Conservation (phyloP, 2,888 invertebrate genomes). For the Drosophila picticornis region DNA sequence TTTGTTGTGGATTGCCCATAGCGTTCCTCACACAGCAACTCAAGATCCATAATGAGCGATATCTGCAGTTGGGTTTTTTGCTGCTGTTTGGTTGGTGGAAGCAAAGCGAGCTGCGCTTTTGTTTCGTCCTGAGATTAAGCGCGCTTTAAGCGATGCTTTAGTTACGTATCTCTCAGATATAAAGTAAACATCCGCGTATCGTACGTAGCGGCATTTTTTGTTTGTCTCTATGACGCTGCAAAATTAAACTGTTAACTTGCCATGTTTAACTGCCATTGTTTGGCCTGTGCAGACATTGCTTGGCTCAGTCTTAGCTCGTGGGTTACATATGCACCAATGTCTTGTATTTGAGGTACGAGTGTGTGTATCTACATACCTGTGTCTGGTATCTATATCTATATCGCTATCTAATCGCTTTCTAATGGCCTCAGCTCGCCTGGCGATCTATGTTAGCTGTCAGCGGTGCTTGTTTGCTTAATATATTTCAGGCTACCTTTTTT, state of each 20-base stretch:
- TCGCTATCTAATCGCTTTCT: constrained; percentile 82
- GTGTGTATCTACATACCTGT: constrained; percentile 43
- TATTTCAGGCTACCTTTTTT: constrained; percentile 59
- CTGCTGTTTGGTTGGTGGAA: background rate
- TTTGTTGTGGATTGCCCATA: constrained; percentile 23
- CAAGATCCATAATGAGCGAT: constrained; percentile 80
- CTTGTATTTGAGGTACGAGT: constrained; percentile 34
- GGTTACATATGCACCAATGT: constrained; percentile 65
- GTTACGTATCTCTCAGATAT: constrained; percentile 69
- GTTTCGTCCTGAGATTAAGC: constrained; percentile 78
- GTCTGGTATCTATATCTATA: constrained; percentile 65
- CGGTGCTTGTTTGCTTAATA: constrained; percentile 77
- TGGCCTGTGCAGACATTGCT: constrained; percentile 63
- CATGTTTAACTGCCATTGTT: constrained; percentile 83
- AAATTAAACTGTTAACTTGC: constrained; percentile 82
- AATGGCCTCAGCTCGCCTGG: constrained; percentile 70
- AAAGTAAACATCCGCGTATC: constrained; percentile 66
- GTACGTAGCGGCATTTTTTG: constrained; percentile 69
- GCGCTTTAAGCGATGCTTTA: constrained; percentile 55
- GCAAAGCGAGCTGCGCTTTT: constrained; percentile 56
- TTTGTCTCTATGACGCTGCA: constrained; percentile 57
- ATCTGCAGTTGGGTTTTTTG: constrained; percentile 64
- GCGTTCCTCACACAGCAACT: constrained; percentile 38
- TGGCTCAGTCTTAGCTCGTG: constrained; percentile 60
- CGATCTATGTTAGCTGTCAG: constrained; percentile 80